Evolutionary conservation across 2,888 invertebrate species (phyloP), one percentile per base, ranked within the genome.

Genomic region (Palloptera scutellata): DNA sequence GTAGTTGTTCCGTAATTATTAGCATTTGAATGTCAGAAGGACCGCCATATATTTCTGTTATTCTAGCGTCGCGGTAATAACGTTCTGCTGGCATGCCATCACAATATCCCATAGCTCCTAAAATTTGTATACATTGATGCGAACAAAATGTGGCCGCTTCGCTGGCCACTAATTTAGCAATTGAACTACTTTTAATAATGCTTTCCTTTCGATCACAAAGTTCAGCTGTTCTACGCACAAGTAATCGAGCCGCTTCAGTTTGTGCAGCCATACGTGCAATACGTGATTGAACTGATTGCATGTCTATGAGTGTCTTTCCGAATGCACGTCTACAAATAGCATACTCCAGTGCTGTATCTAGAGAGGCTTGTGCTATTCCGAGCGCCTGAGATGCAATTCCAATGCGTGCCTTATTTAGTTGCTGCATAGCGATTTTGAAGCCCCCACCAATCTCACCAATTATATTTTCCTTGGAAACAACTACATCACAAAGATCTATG

Each of bases 31-130:
- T 89, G 84, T 93, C 93, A 13, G 91, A 92, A 12, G 91, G 91
- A n/a, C n/a, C n/a, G n/a, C n/a, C n/a, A n/a, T n/a, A n/a, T n/a
- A n/a, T n/a, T n/a, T n/a, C n/a, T n/a, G n/a, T n/a, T n/a, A n/a
- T n/a, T n/a, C n/a, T n/a, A n/a, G n/a, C n/a, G n/a, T n/a, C n/a
- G n/a, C n/a, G n/a, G n/a, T n/a, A n/a, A n/a, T n/a, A n/a, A n/a
- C n/a, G n/a, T n/a, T n/a, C n/a, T n/a, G n/a, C n/a, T n/a, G n/a
- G n/a, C n/a, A n/a, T n/a, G n/a, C n/a, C n/a, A n/a, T n/a, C n/a
- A n/a, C n/a, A n/a, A n/a, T n/a, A n/a, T n/a, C 93, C 92, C 85
- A 91, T 88, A 1, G 91, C 93, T 58, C 93, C 93, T 51, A 92
- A 86, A 63, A 93, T 89, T 84, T 92, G 92, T 72, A 92, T 90